Percentiles rank a stretch among this genome's conserved stretches.
These are phyloP conservation scores for Gallinago nigripennis DNA, from an alignment of 2,797 vertebrate genomes.

Conservation along the genomic window DNA sequence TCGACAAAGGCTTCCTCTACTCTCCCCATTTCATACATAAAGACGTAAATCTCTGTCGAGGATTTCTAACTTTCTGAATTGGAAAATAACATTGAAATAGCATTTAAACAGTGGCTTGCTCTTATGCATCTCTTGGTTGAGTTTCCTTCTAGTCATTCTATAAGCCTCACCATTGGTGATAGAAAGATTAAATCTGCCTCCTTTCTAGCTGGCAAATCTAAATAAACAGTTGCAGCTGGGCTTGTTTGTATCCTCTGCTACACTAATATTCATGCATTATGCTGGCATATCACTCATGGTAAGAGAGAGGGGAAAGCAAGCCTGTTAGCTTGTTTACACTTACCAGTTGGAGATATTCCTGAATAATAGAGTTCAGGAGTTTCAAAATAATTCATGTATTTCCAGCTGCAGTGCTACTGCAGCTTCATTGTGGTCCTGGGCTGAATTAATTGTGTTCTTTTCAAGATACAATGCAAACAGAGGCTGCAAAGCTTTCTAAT, in stretches of 20 bases:
- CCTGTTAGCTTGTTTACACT: background rate
- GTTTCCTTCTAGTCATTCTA: background rate
- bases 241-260: background rate
- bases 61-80: background rate
- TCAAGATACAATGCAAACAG: background rate
- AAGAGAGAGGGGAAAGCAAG: background rate
- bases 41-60: background rate
- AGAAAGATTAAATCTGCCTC: background rate
- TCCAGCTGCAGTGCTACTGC: background rate
- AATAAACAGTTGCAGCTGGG: background rate
- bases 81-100: background rate
- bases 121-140: background rate
- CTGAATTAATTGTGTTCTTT: constrained; percentile 22
- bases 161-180: background rate
- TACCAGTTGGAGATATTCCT: background rate
- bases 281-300: background rate
- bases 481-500: constrained; percentile 1
- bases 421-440: background rate
- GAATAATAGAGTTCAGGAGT: background rate
- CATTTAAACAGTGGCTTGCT: background rate
- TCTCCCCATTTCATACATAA: background rate
- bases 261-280: background rate
- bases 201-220: background rate
- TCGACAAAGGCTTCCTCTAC: background rate
- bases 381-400: constrained; percentile 33